Base-by-base conservation (phyloP, 2,888 invertebrate genomes). In the Merodon equestris region DNA sequence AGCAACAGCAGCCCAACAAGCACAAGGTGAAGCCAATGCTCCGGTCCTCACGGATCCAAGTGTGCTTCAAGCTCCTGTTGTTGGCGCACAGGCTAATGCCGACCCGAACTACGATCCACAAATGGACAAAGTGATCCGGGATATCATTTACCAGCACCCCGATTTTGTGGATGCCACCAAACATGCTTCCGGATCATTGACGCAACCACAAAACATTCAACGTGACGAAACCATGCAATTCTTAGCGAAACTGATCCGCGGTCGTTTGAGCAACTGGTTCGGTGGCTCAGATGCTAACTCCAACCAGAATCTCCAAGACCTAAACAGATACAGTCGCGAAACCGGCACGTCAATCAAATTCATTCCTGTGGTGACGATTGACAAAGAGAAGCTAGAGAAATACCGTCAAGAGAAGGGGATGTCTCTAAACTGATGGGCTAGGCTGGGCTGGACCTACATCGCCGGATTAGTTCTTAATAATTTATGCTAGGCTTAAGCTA, bases 111-210 rank as follows among this genome's bases (percentile, higher is more conserved):
- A 60, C 17, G 83, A 86, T 66, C 82, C 83, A 1, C 83, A 86
- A 2, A 83, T 88, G 63, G 87, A 88, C 68, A 83, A 82, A 57
- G 83, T 87, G 1, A 87, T 88, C 13, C 82, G 85, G 9, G 84
- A 85, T 36, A 85, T 88, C 53, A 81, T 88, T 1, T 83, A 84
- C 47, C 82, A 81, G 45, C 88, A 88, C 83, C 85, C 86, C 1
- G 84, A 84, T 7, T 87, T 87, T 36, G 79, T 85, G n/a, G 84
- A 86, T 1, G 83, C 77, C 18, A 58, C 71, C 34, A 70, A 84
- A 13, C 83, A 82, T 61, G 85, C 83, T 15, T 48, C 54, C 9
- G 85, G 86, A 12, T 77, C 82, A 1, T 50, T 87, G 42, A 85
- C 85, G 0, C 85, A 85, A 47, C 86, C 88, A 0, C 82, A 84